Conservation (phyloP, 2,113 vertebrate genomes). For the Tragelaphus buxtoni region DNA sequence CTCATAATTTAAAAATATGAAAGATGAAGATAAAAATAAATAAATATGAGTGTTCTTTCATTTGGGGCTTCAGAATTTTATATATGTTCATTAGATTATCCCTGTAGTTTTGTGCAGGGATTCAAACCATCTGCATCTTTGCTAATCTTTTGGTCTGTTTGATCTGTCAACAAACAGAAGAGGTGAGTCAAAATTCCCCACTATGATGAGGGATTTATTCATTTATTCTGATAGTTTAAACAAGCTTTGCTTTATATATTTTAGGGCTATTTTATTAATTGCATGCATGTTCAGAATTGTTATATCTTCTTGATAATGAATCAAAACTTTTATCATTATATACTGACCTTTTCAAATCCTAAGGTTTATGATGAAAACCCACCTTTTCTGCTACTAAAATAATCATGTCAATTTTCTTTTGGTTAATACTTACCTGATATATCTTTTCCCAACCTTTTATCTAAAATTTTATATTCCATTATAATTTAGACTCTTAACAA, state of each 20-base stretch:
- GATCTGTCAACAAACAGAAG: background rate
- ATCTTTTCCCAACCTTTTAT: background rate
- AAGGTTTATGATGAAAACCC: too few relatives aligned
- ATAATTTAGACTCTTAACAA: background rate
- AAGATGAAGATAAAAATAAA: background rate
- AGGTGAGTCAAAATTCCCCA: background rate
- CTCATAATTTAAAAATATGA: background rate
- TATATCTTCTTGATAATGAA: too few relatives aligned
- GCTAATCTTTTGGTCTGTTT: background rate
- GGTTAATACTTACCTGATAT: background rate
- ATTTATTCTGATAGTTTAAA: background rate
- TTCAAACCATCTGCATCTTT: background rate
- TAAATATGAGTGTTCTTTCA: background rate
- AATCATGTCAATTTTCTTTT: background rate
- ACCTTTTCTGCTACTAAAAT: background rate
- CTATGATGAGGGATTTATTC: background rate
- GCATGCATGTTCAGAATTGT: too few relatives aligned
- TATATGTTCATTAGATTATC: background rate
- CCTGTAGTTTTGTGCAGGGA: background rate
- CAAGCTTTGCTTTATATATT: background rate
- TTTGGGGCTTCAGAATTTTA: background rate
- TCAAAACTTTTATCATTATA: too few relatives aligned
- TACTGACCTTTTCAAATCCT: too few relatives aligned
- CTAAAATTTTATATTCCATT: background rate
- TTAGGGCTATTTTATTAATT: background rate